Conservation (phyloP, 2,797 vertebrate species). For the Selene dorsalis region DNA sequence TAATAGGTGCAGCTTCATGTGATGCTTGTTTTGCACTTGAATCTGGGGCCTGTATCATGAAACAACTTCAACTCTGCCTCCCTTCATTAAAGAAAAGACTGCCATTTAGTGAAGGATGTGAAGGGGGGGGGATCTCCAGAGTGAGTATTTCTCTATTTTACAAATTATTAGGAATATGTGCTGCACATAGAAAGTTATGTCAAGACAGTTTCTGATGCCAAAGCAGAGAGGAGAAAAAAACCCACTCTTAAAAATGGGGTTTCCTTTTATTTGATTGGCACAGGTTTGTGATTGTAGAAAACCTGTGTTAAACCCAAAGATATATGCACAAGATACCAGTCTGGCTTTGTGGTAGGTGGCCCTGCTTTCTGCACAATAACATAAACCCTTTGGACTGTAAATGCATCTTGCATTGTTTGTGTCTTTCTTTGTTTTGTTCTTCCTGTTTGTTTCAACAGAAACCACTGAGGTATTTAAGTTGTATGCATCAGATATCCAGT, state of each 20-base stretch:
- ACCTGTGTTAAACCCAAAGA: background rate
- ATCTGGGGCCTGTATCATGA: background rate
- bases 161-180: background rate
- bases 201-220: background rate
- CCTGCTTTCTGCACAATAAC: conserved; percentile 16
- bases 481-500: background rate
- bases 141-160: background rate
- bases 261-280: too few species aligned
- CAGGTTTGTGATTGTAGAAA: background rate
- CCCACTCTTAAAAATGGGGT: too few species aligned
- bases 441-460: background rate
- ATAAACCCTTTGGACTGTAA: conserved; percentile 5
- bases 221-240: too few species aligned
- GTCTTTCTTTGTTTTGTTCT: too few species aligned
- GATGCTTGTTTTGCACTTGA: conserved; percentile 31
- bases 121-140: too few species aligned
- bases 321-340: background rate
- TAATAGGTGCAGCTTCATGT: background rate
- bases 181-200: background rate
- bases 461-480: too few species aligned
- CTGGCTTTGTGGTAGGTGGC: background rate
- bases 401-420: background rate
- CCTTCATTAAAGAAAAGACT: background rate
- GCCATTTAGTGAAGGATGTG: background rate
- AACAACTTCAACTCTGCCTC: background rate